Percentiles rank a stretch among this genome's conserved stretches.
phyloP scores from a whole-genome alignment of 2,797 vertebrate species.

The Momotus momota region DNA sequence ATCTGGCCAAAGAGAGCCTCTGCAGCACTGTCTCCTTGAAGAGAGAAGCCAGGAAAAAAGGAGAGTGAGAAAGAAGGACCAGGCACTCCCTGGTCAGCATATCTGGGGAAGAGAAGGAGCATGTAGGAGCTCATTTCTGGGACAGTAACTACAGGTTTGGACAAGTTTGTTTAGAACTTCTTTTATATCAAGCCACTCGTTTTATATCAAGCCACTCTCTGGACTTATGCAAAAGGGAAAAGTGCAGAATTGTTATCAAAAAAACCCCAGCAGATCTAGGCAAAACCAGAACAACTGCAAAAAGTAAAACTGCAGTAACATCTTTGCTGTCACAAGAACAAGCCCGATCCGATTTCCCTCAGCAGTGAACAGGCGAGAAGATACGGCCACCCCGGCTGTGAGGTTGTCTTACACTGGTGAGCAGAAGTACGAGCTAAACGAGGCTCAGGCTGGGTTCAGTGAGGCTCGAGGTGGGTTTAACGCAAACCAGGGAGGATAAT shows the following conservation, averaged over 20 bases:
- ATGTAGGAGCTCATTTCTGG: background rate
- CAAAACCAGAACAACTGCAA: background rate
- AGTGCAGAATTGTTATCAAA: background rate
- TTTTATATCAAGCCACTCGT: background rate
- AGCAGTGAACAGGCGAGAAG: accelerated
- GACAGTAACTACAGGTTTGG: background rate
- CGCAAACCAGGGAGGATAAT: accelerated
- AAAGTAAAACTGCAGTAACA: accelerated
- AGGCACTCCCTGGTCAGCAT: accelerated
- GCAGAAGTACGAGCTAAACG: accelerated
- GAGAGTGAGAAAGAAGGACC: background rate
- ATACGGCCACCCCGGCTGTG: accelerated
- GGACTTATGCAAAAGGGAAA: background rate
- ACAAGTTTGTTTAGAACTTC: background rate
- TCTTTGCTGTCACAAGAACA: accelerated
- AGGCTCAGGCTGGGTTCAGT: accelerated
- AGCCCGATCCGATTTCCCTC: accelerated
- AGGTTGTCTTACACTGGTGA: accelerated
- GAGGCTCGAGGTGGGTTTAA: background rate
- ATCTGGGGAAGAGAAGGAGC: background rate
- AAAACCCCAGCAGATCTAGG: background rate
- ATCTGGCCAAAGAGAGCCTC: background rate
- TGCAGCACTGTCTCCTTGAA: accelerated
- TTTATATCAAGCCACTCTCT: background rate
- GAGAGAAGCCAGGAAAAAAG: background rate